Evolutionary conservation across 2,888 invertebrate species (phyloP), one percentile per base, ranked within the genome.

Genomic region (Herminia tarsipennalis): DNA sequence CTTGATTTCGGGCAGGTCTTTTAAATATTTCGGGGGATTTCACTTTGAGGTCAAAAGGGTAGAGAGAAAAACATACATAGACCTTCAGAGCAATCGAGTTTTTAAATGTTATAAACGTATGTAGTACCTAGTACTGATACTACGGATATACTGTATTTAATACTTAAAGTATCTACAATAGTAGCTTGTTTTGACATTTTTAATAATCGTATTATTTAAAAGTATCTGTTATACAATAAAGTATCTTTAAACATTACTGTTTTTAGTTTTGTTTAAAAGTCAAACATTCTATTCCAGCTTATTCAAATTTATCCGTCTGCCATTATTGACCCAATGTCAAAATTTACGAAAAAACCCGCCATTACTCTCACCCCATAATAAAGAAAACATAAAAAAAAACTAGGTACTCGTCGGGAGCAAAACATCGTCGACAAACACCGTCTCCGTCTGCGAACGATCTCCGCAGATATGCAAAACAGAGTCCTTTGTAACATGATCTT

Each of bases 401-500:
- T 8, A 73, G 70, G 67, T 65, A 70, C 58, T 54, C 59, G 62
- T 68, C 59, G 24, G 54, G 56, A 72, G 73, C 73, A 81, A 78
- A 83, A 76, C 77, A 82, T 78, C 75, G 49, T 61, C 74, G 73
- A 78, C 76, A 80, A 76, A 78, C 78, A 74, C 69, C 54, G 63
- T 56, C 66, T 66, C 61, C 66, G 67, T 68, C 65, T 65, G 53
- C 60, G 66, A 69, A 61, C 77, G 81, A 82, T 79, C 76, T 76
- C 73, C 66, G 71, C 74, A 83, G 88, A 88, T 85, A 89, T 88
- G 86, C 86, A 88, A 87, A 88, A 77, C 82, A 68, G 60, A 68
- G 75, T 78, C 78, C 84, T 87, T 88, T 88, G 90, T 83, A 85
- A 87, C 85, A 84, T 83, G 88, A 91, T 91, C 87, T 85, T 85